phyloP scores from a whole-genome alignment of 2,888 invertebrate genomes.

The Napeogenes sylphis region DNA sequence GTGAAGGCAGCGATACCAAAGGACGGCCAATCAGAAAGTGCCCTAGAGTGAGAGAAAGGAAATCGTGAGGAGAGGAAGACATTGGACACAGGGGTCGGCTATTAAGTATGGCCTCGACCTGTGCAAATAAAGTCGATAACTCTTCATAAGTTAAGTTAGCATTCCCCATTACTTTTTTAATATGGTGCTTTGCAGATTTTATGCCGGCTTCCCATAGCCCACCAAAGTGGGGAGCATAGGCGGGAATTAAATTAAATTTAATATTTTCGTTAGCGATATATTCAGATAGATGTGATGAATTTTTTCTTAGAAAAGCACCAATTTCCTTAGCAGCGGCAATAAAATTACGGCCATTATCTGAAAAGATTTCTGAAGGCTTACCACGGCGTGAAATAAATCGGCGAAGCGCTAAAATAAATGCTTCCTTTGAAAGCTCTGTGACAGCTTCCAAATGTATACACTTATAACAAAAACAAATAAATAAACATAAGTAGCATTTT shows the following conservation, averaged over 20 bases:
- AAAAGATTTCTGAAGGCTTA: slow-evolving; percentile 26
- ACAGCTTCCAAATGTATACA: too few species aligned
- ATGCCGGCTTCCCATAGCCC: slow-evolving; percentile 32
- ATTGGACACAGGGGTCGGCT: slow-evolving; percentile 20
- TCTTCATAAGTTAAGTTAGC: slow-evolving; percentile 4
- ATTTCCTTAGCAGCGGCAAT: slow-evolving; percentile 27
- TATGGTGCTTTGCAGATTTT: slow-evolving; percentile 29
- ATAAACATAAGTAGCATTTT: too few species aligned
- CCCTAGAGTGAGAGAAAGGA: slow-evolving; percentile 15
- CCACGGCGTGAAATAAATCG: too few species aligned
- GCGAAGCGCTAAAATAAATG: too few species aligned
- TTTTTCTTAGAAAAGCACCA: slow-evolving; percentile 26
- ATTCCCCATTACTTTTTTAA: slow-evolving; percentile 14
- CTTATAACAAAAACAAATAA: too few species aligned
- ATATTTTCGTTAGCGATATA: slow-evolving; percentile 32
- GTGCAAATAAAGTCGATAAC: background rate
- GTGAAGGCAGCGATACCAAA: too few species aligned
- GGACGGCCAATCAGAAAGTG: slow-evolving; percentile 24
- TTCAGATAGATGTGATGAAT: slow-evolving; percentile 22
- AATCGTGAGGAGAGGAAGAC: slow-evolving; percentile 22
- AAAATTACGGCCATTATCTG: slow-evolving; percentile 33
- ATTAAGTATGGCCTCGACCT: slow-evolving; percentile 16
- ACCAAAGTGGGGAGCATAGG: slow-evolving; percentile 36
- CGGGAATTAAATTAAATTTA: slow-evolving; percentile 32
- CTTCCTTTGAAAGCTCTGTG: too few species aligned